These are phyloP conservation scores for Spodoptera picta DNA, from an alignment of 2,888 invertebrate genomes.

Conservation along the genomic window DNA sequence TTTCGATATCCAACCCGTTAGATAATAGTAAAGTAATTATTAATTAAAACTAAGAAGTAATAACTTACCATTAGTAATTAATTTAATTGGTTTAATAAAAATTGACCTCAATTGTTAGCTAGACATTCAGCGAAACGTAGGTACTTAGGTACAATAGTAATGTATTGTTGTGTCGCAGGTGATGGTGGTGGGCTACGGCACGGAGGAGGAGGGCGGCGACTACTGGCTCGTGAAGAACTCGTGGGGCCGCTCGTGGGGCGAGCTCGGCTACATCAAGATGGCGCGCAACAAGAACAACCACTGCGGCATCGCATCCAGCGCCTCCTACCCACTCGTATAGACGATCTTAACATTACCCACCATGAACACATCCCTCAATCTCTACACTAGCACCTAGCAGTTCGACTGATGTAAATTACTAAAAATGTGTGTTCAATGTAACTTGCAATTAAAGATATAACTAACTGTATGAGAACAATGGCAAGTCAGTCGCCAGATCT, in stretches of 20 bases:
- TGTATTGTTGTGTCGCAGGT: slow-evolving; percentile 74
- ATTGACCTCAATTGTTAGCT: too few relatives aligned
- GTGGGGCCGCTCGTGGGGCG: slow-evolving; percentile 94
- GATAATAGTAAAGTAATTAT: too few relatives aligned
- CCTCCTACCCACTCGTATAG: slow-evolving; percentile 95
- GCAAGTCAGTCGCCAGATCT: slow-evolving; percentile 3
- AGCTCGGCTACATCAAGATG: slow-evolving; percentile 96
- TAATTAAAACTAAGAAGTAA: too few relatives aligned
- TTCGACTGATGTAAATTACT: slow-evolving; percentile 2
- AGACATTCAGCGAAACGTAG: too few relatives aligned
- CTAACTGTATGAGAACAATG: slow-evolving; percentile 11
- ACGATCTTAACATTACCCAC: too few relatives aligned
- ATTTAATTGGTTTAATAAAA: too few relatives aligned
- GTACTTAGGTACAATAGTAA: not conserved
- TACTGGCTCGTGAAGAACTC: slow-evolving; percentile 97
- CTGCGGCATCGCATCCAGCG: slow-evolving; percentile 95
- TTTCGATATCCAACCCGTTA: too few relatives aligned
- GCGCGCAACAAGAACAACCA: slow-evolving; percentile 94
- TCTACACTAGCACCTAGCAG: not conserved
- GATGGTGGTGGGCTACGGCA: slow-evolving; percentile 94
- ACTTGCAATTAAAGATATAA: slow-evolving; percentile 6
- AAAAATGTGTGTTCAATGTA: slow-evolving; percentile 31
- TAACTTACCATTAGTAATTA: too few relatives aligned
- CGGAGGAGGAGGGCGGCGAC: slow-evolving; percentile 91
- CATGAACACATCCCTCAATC: not conserved